A percentile compares a stretch with the other conserved stretches of the same genome.
Evolutionary conservation across 2,113 vertebrate genomes (phyloP).

Genomic region (Daphoenositta chrysoptera): DNA sequence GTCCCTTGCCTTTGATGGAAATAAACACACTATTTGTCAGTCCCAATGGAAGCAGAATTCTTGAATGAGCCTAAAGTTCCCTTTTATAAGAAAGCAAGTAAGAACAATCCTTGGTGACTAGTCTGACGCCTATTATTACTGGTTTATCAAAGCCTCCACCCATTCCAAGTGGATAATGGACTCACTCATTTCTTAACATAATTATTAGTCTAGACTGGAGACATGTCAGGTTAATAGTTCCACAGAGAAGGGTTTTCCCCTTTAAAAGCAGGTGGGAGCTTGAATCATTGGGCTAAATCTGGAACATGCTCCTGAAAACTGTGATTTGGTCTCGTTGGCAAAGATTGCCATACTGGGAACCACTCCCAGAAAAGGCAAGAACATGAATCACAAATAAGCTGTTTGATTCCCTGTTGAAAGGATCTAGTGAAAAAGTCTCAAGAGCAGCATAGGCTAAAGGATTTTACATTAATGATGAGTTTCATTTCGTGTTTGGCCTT

Average conservation of each 20-base stretch:
- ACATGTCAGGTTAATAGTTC: constrained; percentile 24
- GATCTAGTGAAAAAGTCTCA: neutral
- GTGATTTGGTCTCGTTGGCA: neutral
- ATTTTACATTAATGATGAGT: constrained; percentile 15
- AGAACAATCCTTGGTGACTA: neutral
- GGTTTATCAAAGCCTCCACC: constrained; percentile 21
- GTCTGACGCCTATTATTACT: neutral
- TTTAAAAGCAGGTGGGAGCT: constrained; percentile 43
- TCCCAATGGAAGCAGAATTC: constrained; percentile 11
- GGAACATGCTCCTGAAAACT: neutral
- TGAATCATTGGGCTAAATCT: constrained; percentile 14
- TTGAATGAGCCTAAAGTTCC: neutral
- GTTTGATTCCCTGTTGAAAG: neutral
- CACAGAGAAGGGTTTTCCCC: neutral
- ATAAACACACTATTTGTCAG: neutral
- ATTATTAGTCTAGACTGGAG: constrained; percentile 45
- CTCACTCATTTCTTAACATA: constrained; percentile 3
- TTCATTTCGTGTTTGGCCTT: constrained; percentile 8
- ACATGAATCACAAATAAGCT: neutral
- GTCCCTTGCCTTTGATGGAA: constrained; percentile 14
- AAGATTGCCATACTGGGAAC: constrained; percentile 23
- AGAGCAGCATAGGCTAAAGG: neutral
- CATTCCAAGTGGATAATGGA: neutral
- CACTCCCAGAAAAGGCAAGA: neutral
- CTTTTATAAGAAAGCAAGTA: constrained; percentile 34